Conservation (phyloP, 1,140 invertebrate genomes). For the Brevipalpus yothersi region DNA sequence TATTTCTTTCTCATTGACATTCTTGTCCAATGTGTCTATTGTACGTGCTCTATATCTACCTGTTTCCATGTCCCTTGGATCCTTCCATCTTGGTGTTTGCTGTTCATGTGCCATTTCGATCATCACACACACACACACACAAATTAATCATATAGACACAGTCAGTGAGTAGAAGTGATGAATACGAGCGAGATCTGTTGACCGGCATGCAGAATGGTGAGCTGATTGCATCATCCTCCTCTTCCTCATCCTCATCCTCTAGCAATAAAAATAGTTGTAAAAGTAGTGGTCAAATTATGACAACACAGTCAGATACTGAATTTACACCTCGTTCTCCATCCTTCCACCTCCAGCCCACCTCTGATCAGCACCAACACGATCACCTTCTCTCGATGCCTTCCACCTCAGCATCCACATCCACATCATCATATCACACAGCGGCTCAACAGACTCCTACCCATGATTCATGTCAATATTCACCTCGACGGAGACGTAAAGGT, state of each 20-base stretch:
- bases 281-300: slow-evolving; percentile 1
- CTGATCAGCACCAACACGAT: background rate
- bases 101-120: no score
- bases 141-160: background rate
- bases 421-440: background rate
- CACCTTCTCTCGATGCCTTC: no score
- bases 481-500: slow-evolving; percentile 25
- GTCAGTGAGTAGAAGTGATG: background rate
- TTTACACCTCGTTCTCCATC: background rate
- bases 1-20: no score
- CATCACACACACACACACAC: no score
- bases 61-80: no score
- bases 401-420: background rate
- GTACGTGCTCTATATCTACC: no score
- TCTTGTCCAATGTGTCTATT: no score
- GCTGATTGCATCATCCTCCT: no score
- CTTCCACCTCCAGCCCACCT: background rate
- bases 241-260: background rate
- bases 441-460: background rate
- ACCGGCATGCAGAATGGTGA: no score
- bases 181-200: background rate
- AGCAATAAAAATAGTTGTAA: background rate
- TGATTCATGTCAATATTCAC: background rate
- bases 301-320: slow-evolving; percentile 3
- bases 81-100: no score